These are phyloP conservation scores for Drosophila eohydei DNA, from an alignment of 2,888 invertebrate species.

Conservation along the genomic window DNA sequence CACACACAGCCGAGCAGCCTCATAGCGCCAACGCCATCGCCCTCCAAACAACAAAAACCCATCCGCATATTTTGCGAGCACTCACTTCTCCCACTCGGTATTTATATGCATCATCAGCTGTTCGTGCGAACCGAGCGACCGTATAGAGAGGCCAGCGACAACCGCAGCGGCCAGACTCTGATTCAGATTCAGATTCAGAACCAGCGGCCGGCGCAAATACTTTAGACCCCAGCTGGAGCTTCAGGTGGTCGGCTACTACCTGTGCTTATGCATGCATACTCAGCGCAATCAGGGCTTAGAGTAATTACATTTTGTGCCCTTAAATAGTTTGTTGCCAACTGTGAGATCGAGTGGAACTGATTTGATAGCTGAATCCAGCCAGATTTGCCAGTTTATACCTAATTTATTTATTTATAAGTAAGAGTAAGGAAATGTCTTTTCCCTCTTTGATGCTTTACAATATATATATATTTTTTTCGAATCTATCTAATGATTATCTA, in stretches of 20 bases:
- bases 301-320: neutral
- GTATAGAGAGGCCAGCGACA: conserved; percentile 21
- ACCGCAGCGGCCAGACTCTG: conserved; percentile 21
- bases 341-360: neutral
- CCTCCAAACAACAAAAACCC: conserved; percentile 45
- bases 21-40: conserved; percentile 26
- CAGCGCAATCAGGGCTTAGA: neutral
- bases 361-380: neutral
- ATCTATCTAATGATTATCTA: too few species aligned
- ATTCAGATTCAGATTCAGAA: conserved; percentile 18
- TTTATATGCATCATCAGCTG: conserved; percentile 69
- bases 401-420: too few species aligned
- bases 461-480: too few species aligned
- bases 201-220: conserved; percentile 22
- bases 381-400: too few species aligned
- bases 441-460: too few species aligned
- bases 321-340: neutral
- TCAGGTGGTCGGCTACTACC: conserved; percentile 55
- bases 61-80: conserved; percentile 47
- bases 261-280: neutral
- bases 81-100: conserved; percentile 32
- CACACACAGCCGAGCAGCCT: conserved; percentile 27
- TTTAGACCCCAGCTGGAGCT: conserved; percentile 20
- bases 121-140: conserved; percentile 47
- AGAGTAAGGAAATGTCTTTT: too few species aligned